Evolutionary conservation across 2,888 invertebrate genomes (phyloP), one percentile per base, ranked within the genome.

Genomic region (Pinctada fucata): DNA sequence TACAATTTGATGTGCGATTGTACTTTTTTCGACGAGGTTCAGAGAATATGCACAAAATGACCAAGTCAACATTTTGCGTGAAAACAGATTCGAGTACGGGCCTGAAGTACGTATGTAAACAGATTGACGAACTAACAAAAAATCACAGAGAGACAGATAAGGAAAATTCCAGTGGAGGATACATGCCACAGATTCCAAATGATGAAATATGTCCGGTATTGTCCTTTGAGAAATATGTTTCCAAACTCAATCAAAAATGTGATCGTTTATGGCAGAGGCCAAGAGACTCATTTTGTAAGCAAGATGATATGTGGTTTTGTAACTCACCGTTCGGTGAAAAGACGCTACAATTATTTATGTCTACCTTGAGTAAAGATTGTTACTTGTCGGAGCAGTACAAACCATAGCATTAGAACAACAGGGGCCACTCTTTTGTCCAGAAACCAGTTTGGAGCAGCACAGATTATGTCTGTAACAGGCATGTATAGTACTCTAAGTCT

Each of bases 1-100:
- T 79, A 10, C 79, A 83, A 10, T 81, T 79, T 78, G 81, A 81
- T 65, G 74, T 82, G 16, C 68, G 80, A 5, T 48, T 82, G 8
- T 82, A 78, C 58, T 79, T 80, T 66, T 82, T 82, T 66, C 71
- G 74, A 50, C 45, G 74, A 31, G 79, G 79, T 4, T n/a, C 50
- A 5, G 71, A 79, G 63, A 76, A 74, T 68, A 79, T 81, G 79
- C 72, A 77, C 16, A 31, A n/a, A 1, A 71, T 81, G 79, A 77
- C 75, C n/a, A 79, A 81, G 52, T 31, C n/a, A 3, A 77, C 76
- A 48, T 79, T 81, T 16, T 48, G 52, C 8, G 75, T 79, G 2
- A 51, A 52, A 3, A 68, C 49, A 3, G 77, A 81, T 72, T 68
- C 79, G 10, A 52, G 52, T 6, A 77, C 74, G 51, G 81, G 79